These are phyloP conservation scores for Ptilodon capucinus DNA, from an alignment of 2,888 invertebrate genomes.

Conservation along the genomic window DNA sequence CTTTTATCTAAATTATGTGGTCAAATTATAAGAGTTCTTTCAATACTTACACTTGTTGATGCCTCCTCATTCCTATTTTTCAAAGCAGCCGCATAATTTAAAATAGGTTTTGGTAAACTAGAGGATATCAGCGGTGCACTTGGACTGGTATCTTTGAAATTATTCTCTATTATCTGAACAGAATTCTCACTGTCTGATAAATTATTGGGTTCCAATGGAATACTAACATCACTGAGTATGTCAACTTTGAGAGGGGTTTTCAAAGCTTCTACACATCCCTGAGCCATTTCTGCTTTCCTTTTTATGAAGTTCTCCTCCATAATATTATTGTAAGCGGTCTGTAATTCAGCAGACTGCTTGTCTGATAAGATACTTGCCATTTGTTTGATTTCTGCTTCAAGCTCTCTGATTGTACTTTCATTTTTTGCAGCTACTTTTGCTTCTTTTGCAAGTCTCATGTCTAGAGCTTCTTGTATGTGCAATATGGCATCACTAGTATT, in stretches of 20 bases:
- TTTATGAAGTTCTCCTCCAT: slow-evolving; percentile 55
- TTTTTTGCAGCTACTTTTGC: slow-evolving; percentile 69
- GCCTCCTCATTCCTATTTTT: slow-evolving; percentile 54
- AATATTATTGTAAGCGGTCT: slow-evolving; percentile 53
- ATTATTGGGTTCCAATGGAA: slow-evolving; percentile 49
- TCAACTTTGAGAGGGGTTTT: slow-evolving; percentile 56
- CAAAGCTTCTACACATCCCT: slow-evolving; percentile 67
- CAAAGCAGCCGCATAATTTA: slow-evolving; percentile 68
- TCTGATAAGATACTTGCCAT: slow-evolving; percentile 70
- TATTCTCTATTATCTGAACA: slow-evolving; percentile 44
- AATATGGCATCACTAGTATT: slow-evolving; percentile 69
- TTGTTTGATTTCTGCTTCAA: slow-evolving; percentile 74
- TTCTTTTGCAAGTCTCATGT: slow-evolving; percentile 63
- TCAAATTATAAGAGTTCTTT: not conserved
- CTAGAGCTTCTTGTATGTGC: slow-evolving; percentile 69
- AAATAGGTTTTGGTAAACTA: slow-evolving; percentile 43
- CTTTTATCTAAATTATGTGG: too few relatives aligned
- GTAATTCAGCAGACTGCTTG: slow-evolving; percentile 61
- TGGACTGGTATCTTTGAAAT: slow-evolving; percentile 42
- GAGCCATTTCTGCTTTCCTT: slow-evolving; percentile 66
- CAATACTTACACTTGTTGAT: slow-evolving; percentile 65
- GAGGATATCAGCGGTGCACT: slow-evolving; percentile 51
- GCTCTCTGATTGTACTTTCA: slow-evolving; percentile 65
- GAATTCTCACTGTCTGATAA: slow-evolving; percentile 44
- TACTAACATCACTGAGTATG: slow-evolving; percentile 56